Conservation (phyloP, 2,888 invertebrate genomes). For the Agriopis leucophaearia region DNA sequence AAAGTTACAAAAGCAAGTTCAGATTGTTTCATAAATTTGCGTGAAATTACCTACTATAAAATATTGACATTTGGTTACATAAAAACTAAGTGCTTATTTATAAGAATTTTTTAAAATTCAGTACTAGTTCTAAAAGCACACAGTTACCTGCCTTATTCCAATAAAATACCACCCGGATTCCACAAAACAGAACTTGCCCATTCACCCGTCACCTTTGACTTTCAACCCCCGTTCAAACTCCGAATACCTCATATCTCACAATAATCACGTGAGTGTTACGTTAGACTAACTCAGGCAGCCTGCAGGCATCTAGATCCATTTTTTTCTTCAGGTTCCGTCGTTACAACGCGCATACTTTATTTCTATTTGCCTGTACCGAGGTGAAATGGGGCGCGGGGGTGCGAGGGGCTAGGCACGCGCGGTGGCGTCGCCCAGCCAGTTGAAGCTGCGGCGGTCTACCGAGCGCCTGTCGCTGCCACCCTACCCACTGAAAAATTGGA, state of each 20-base stretch:
- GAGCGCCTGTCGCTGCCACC: slow-evolving; percentile 63
- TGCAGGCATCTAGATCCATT: slow-evolving; percentile 69
- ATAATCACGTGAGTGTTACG: slow-evolving; percentile 25
- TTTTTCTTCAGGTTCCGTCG: slow-evolving; percentile 78
- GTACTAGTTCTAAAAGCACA: neutral
- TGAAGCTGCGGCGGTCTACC: slow-evolving; percentile 72
- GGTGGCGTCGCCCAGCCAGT: slow-evolving; percentile 83
- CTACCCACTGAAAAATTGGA: slow-evolving; percentile 59
- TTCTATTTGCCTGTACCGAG: slow-evolving; percentile 84
- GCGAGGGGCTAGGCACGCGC: slow-evolving; percentile 77
- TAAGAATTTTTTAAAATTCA: too few species aligned
- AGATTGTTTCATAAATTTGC: too few species aligned
- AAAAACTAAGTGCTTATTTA: neutral
- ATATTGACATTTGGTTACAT: too few species aligned
- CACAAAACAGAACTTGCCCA: slow-evolving; percentile 4
- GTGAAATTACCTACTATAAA: too few species aligned
- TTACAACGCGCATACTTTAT: slow-evolving; percentile 81
- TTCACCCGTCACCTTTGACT: slow-evolving; percentile 16
- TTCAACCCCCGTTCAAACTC: slow-evolving; percentile 12
- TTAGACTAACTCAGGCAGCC: slow-evolving; percentile 54
- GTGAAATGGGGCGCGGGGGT: slow-evolving; percentile 71
- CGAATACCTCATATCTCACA: slow-evolving; percentile 5
- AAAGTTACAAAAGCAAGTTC: too few species aligned
- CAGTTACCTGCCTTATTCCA: neutral
- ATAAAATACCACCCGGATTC: neutral